Conservation (phyloP, 1,140 invertebrate species). For the Drosophila kepulauana region DNA sequence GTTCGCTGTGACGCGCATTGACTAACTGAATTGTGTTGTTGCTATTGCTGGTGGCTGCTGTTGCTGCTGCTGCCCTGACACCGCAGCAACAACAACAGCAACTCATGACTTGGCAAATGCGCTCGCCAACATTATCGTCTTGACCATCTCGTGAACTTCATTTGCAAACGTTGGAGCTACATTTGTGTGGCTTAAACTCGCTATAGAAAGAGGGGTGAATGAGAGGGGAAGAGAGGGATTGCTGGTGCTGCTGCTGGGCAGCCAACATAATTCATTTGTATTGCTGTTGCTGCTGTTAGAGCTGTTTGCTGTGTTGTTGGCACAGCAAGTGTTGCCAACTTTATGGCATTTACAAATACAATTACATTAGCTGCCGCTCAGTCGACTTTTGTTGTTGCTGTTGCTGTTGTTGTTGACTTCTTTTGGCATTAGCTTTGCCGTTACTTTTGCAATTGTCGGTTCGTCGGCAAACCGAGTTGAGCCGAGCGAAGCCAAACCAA, state of each 20-base stretch:
- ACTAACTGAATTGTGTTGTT: conserved; percentile 55
- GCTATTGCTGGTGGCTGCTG: conserved; percentile 26
- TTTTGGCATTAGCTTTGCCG: conserved; percentile 48
- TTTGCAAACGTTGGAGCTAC: conserved; percentile 69
- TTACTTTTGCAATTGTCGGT: conserved; percentile 53
- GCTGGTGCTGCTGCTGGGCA: conserved; percentile 21
- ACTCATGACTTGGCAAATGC: conserved; percentile 77
- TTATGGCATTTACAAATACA: conserved; percentile 83
- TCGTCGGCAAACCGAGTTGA: conserved; percentile 8
- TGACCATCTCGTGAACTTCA: conserved; percentile 83
- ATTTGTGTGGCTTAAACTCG: conserved; percentile 36
- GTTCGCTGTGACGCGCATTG: conserved; percentile 56
- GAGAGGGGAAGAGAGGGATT: not conserved
- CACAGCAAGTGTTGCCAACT: conserved; percentile 83
- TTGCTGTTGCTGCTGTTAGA: conserved; percentile 35
- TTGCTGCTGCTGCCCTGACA: conserved; percentile 68
- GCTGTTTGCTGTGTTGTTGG: conserved; percentile 47
- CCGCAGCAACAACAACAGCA: conserved; percentile 59
- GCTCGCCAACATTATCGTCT: conserved; percentile 81
- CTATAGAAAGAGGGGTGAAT: not conserved
- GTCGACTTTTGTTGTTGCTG: conserved; percentile 24
- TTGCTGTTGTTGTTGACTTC: conserved; percentile 13
- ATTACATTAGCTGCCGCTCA: conserved; percentile 68
- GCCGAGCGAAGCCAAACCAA: too few species aligned
- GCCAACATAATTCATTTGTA: conserved; percentile 70